A percentile compares a stretch with the other conserved stretches of the same genome.
phyloP scores from a whole-genome alignment of 1,140 invertebrate species.

The Portunus trituberculatus region DNA sequence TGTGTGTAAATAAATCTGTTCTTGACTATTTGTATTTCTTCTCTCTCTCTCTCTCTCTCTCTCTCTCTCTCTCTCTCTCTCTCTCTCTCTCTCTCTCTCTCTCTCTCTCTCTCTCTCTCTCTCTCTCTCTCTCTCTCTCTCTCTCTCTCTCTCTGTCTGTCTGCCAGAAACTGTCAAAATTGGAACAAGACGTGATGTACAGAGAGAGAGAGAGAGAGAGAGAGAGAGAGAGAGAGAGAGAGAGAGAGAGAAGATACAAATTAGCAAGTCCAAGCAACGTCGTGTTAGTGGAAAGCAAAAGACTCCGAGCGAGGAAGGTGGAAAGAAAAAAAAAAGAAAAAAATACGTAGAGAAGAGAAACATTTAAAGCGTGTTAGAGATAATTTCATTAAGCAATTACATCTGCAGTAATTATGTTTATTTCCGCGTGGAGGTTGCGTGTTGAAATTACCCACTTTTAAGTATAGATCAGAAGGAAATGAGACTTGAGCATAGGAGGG shows the following conservation, averaged over 20 bases:
- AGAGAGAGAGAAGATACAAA: not conserved
- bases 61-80: too few species aligned
- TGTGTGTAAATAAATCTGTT: too few species aligned
- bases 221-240: not conserved
- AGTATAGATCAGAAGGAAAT: not conserved
- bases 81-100: too few species aligned
- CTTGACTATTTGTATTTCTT: too few species aligned
- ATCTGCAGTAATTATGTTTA: constrained; percentile 23
- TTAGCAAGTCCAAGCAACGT: not conserved
- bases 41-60: too few species aligned
- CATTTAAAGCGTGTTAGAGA: not conserved
- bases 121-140: too few species aligned
- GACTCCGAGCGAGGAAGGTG: too few species aligned
- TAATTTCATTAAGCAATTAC: not conserved
- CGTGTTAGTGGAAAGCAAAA: not conserved
- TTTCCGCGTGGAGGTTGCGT: not conserved
- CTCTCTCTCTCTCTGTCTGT: too few species aligned
- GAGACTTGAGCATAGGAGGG: not conserved
- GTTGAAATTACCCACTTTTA: not conserved
- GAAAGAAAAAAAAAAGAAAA: too few species aligned
- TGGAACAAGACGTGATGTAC: not conserved
- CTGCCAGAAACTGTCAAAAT: too few species aligned
- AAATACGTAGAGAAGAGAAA: not conserved
- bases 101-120: too few species aligned
- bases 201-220: not conserved